Evolutionary conservation across 2,888 invertebrate genomes (phyloP).

Genomic region (Apotomis capreana): DNA sequence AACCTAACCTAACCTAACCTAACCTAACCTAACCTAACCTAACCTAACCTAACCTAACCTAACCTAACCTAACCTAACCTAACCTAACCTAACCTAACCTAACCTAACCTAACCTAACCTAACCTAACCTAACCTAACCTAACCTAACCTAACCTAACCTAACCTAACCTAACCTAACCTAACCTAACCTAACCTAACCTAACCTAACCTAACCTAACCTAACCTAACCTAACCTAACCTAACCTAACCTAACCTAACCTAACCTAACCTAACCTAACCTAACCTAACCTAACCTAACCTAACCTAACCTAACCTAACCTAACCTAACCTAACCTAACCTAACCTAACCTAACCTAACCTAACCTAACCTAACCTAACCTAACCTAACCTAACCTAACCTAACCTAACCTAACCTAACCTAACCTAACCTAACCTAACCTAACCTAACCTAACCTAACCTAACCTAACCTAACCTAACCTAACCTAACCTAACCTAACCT

Average conservation of each 20-base stretch:
- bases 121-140: constrained; percentile 38
- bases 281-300: too few species aligned
- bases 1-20: constrained; percentile 42
- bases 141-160: constrained; percentile 7
- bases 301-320: too few species aligned
- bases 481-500: constrained; percentile 13
- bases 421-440: constrained; percentile 12
- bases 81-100: too few species aligned
- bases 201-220: too few species aligned
- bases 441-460: constrained; percentile 13
- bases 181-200: too few species aligned
- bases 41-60: constrained; percentile 30
- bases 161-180: too few species aligned
- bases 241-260: too few species aligned
- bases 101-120: constrained; percentile 40
- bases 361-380: too few species aligned
- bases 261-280: too few species aligned
- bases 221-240: too few species aligned
- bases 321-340: too few species aligned
- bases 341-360: too few species aligned
- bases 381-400: constrained; percentile 13
- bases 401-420: constrained; percentile 13
- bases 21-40: constrained; percentile 40
- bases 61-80: constrained; percentile 40
- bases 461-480: constrained; percentile 13